Conservation (phyloP, 2,113 vertebrate genomes). For the Glaucidium brasilianum region DNA sequence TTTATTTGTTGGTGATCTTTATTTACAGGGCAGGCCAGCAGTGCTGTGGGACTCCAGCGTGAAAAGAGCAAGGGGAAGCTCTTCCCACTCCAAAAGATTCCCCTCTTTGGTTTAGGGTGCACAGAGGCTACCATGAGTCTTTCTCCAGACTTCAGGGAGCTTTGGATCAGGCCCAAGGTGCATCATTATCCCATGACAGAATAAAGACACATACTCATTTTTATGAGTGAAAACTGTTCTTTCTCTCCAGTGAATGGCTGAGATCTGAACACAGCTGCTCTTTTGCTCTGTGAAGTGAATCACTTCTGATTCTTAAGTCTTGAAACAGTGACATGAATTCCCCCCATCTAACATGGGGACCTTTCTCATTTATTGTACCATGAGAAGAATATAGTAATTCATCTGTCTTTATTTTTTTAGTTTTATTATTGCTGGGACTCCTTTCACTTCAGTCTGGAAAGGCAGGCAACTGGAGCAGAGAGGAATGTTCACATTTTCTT, state of each 20-base stretch:
- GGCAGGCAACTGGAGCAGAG: not conserved
- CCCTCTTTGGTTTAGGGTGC: constrained; percentile 22
- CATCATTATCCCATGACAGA: constrained; percentile 59
- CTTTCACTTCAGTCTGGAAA: constrained; percentile 16
- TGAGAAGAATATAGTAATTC: constrained; percentile 63
- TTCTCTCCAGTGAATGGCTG: constrained; percentile 47
- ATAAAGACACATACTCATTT: constrained; percentile 45
- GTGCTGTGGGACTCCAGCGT: not conserved
- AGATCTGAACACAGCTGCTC: constrained; percentile 66
- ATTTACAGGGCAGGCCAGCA: not conserved
- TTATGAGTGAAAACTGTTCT: constrained; percentile 60
- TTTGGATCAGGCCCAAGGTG: constrained; percentile 63
- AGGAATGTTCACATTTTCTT: not conserved
- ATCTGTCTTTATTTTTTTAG: not conserved
- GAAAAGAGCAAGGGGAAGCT: not conserved
- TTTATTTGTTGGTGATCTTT: not conserved
- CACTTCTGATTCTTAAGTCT: constrained; percentile 53
- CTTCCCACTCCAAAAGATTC: not conserved
- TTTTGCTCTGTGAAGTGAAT: constrained; percentile 60
- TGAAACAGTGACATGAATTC: constrained; percentile 51
- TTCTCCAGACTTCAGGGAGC: constrained; percentile 21
- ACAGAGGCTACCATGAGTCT: not conserved
- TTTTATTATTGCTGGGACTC: not conserved
- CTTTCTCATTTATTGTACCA: constrained; percentile 48
- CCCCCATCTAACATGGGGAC: constrained; percentile 24